phyloP scores from a whole-genome alignment of 2,113 vertebrate genomes.

The Sylvia atricapilla region DNA sequence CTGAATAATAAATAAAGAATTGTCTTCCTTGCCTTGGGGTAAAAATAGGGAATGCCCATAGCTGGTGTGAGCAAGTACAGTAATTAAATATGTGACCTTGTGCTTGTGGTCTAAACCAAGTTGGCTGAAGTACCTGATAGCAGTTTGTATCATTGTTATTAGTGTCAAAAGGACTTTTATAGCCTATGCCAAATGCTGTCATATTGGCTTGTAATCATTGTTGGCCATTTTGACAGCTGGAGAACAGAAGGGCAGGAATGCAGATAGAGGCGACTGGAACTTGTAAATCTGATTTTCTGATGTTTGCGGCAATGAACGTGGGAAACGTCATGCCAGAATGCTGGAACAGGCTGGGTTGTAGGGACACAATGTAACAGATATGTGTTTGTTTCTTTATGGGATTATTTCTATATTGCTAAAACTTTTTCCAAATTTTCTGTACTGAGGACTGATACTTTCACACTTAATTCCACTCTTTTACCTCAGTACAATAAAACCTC shows the following conservation, averaged over 20 bases:
- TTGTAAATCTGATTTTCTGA: neutral
- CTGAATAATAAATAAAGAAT: neutral
- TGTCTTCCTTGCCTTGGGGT: neutral
- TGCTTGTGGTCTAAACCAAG: neutral
- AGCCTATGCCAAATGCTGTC: neutral
- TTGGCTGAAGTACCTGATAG: neutral
- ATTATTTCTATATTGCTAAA: neutral
- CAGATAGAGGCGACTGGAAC: neutral
- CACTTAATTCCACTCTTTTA: neutral
- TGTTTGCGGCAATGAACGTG: neutral
- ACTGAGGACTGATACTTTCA: neutral
- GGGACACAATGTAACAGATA: neutral
- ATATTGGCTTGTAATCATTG: neutral
- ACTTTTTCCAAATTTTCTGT: neutral
- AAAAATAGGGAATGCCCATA: neutral
- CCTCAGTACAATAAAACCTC: neutral
- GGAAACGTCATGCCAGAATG: neutral
- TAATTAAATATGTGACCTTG: neutral
- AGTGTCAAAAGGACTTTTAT: constrained; percentile 8
- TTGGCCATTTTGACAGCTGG: constrained; percentile 40
- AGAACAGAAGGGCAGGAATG: neutral
- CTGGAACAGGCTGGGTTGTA: neutral
- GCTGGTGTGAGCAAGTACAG: neutral
- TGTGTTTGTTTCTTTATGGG: neutral
- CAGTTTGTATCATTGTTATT: neutral